A percentile compares a stretch with the other conserved stretches of the same genome.
phyloP scores from a whole-genome alignment of 53 echinoderm and acorn worm genomes.

The Hippasteria phrygiana region DNA sequence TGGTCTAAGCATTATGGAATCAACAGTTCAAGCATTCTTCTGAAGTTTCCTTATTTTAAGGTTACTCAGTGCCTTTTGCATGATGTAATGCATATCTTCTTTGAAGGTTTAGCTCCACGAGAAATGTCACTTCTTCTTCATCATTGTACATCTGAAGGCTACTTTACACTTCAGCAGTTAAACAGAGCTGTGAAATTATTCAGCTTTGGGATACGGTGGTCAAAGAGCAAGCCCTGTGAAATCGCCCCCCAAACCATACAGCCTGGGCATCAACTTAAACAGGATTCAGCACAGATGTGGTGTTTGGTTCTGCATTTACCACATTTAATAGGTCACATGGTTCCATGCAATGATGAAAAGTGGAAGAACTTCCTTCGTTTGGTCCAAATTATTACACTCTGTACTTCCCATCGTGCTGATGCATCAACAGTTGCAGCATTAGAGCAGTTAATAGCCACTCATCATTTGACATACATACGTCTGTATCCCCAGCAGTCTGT shows the following conservation, averaged over 20 bases:
- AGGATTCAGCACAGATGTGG: conserved; percentile 68
- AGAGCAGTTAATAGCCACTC: conserved; percentile 51
- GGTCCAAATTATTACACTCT: conserved; percentile 71
- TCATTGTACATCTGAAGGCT: conserved; percentile 52
- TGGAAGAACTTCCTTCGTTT: conserved; percentile 70
- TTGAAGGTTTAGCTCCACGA: conserved; percentile 76
- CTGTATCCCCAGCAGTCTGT: conserved; percentile 61
- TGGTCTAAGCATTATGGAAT: conserved; percentile 83
- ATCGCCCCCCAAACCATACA: conserved; percentile 33
- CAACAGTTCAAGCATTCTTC: conserved; percentile 67
- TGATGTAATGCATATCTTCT: conserved; percentile 77
- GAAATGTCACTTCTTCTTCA: conserved; percentile 67
- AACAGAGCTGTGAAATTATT: conserved; percentile 57
- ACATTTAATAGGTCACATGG: conserved; percentile 62
- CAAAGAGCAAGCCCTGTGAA: conserved; percentile 44
- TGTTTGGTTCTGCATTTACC: conserved; percentile 59
- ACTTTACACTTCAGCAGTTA: conserved; percentile 69
- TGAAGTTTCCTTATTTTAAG: conserved; percentile 63
- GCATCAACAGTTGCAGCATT: conserved; percentile 52
- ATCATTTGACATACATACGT: conserved; percentile 44
- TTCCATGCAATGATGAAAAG: conserved; percentile 65
- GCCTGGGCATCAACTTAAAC: conserved; percentile 55
- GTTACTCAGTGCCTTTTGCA: conserved; percentile 66
- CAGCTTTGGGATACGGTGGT: conserved; percentile 60
- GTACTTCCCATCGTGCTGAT: conserved; percentile 54